Base-by-base conservation (phyloP, 2,888 invertebrate species). In the Agriotes lineatus region DNA sequence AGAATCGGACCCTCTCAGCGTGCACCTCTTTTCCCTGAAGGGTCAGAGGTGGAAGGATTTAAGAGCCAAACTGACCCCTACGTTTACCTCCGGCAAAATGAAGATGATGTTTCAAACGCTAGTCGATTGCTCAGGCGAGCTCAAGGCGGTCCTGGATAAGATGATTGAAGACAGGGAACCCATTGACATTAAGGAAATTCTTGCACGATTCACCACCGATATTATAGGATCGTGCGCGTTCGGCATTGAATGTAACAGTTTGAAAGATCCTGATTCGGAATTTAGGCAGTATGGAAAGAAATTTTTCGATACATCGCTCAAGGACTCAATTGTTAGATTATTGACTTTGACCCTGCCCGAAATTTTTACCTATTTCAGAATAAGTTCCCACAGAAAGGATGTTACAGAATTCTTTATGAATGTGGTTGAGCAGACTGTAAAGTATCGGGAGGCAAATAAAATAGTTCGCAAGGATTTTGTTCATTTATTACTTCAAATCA, bases 21-120 rank as follows among this genome's bases (percentile, higher is more conserved):
- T 83, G 0, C 87, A 88, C 77, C 77, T 91, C 0, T 89, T 90
- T 73, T 82, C 85, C 69, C 77, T 87, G 44, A 84, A 84, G 58
- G 89, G 87, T 0, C 81, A 85, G 6, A 83, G 85, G 25, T 92
- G 92, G 92, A 89, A 86, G 75, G 85, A 82, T 12, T 78, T 91
- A 19, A 84, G 91, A 10, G 69, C 84, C 0, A 90, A 90, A 73
- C 80, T 91, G 75, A 86, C 90, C 0, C 89, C 91, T 0, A 86
- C 88, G 0, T 92, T 91, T 74, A 88, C 90, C 0, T 86, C 89
- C 0, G 90, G 89, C 10, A 91, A 90, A 79, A 82, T 91, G 63
- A 91, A 89, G 78, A 85, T 83, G 2, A 89, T 91, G 88, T 90
- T 88, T 74, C 84, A 85, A 0, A 85, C 88, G 0, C 85, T 90